A percentile compares a stretch with the other conserved stretches of the same genome.
Evolutionary conservation across 2,888 invertebrate species (phyloP).

Genomic region (Mesochorus sp.): DNA sequence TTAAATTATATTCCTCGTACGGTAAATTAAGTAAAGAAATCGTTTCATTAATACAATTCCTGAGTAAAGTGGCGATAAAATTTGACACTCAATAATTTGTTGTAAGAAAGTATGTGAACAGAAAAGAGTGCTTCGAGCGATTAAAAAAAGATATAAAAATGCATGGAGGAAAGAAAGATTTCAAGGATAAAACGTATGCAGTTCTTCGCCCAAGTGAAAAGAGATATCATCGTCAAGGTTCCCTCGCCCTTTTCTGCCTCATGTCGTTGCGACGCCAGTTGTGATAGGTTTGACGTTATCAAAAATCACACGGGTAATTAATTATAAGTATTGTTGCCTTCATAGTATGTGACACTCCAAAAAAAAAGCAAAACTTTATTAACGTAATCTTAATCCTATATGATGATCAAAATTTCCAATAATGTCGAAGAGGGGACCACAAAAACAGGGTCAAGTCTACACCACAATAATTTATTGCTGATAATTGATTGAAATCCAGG

Average conservation of each 20-base stretch:
- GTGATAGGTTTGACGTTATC: constrained; percentile 10
- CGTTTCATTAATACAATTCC: too few species aligned
- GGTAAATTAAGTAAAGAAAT: too few species aligned
- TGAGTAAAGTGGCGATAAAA: background rate
- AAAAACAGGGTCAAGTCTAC: background rate
- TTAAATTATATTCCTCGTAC: too few species aligned
- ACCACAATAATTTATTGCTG: background rate
- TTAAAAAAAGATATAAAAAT: too few species aligned
- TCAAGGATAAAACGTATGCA: constrained; percentile 30
- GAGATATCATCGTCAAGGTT: constrained; percentile 31
- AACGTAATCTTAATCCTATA: background rate
- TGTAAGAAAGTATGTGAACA: constrained; percentile 15
- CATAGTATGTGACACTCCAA: background rate
- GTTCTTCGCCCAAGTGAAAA: constrained; percentile 25
- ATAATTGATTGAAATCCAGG: constrained; percentile 4
- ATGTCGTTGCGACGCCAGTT: background rate
- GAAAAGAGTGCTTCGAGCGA: background rate
- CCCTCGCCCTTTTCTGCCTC: background rate
- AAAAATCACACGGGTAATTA: background rate
- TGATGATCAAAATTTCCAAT: background rate
- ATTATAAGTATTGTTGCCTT: background rate
- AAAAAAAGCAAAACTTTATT: background rate
- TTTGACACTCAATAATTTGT: background rate
- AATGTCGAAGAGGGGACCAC: background rate
- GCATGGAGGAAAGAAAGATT: constrained; percentile 14